Evolutionary conservation across 2,113 vertebrate species (phyloP), one percentile per base, ranked within the genome.

Genomic region (Mustela lutreola): DNA sequence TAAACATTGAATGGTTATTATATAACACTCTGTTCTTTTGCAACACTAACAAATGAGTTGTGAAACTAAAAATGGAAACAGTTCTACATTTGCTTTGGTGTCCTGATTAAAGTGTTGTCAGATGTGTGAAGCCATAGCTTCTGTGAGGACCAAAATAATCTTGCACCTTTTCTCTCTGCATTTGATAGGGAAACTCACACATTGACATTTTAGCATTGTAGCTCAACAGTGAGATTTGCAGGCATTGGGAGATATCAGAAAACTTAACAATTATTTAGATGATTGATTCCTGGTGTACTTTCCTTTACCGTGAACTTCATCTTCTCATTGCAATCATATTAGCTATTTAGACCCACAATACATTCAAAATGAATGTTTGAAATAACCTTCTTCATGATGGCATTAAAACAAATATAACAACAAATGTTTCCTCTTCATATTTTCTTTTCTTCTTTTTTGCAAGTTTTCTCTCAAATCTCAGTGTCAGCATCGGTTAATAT

Each of bases 101-200:
- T 98, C 94, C 97, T 96, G 81, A 98, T 97, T 96, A 95, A 91
- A 98, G 97, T 86, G 94, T 92, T 98, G 94, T 98, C 94, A 97
- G 65, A 97, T 97, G 90, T 86, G 78, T 86, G 95, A 98, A 96
- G 94, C 9, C 79, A 90, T 88, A 60, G 58, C 39, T 96, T 96
- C 80, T 78, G 76, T 28, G 33, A 95, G 70, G 71, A 94, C 94
- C 70, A 96, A 95, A 97, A 97, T 98, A 97, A 94, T 91, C 60
- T 96, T 70, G 39, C 60, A 96, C 97, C 94, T 97, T 98, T 96
- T 94, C 45, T 67, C 83, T 96, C n/a, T 81, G 80, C 26, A 81
- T 39, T 87, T 87, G 73, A 73, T 87, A 63, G 24, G 75, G 58
- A 75, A 79, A 89, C 18, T 80, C 58, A 58, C 62, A 89, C 58